Conservation (phyloP, 2,888 invertebrate species). For the Eupeodes luniger region DNA sequence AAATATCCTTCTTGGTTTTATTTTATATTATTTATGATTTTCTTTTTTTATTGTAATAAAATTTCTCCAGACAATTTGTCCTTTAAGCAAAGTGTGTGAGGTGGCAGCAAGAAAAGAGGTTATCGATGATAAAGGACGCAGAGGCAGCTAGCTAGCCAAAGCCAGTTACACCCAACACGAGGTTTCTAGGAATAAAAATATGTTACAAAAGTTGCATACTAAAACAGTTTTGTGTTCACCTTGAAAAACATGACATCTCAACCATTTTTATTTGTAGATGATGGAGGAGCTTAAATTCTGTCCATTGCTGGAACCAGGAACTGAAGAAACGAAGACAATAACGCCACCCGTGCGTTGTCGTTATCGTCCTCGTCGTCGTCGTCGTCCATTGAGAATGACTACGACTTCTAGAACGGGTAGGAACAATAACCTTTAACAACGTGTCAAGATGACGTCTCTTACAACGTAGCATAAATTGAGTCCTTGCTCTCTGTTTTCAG, state of each 20-base stretch:
- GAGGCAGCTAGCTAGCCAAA: conserved; percentile 5
- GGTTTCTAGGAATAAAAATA: not conserved
- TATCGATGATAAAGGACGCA: conserved; percentile 45
- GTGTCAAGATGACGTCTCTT: conserved; percentile 63
- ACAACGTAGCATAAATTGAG: conserved; percentile 65
- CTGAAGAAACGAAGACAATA: conserved; percentile 24
- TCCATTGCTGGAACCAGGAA: not conserved
- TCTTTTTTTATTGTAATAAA: conserved; percentile 57
- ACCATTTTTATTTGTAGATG: conserved; percentile 10
- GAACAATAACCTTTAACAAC: conserved; percentile 52
- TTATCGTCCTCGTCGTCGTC: too few species aligned
- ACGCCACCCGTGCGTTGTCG: not conserved
- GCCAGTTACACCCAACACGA: not conserved
- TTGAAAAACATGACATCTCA: conserved; percentile 40
- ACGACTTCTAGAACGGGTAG: not conserved
- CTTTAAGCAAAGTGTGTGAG: conserved; percentile 19
- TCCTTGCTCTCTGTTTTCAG: conserved; percentile 22
- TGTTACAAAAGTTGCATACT: conserved; percentile 40
- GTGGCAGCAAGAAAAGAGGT: conserved; percentile 45
- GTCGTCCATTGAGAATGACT: not conserved
- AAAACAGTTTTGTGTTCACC: conserved; percentile 7
- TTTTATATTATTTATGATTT: conserved; percentile 54
- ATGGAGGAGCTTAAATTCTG: conserved; percentile 11
- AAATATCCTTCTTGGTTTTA: not conserved
- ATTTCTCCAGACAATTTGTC: conserved; percentile 65